Conservation (phyloP, 1,140 invertebrate genomes). For the Drosophila eugracilis region DNA sequence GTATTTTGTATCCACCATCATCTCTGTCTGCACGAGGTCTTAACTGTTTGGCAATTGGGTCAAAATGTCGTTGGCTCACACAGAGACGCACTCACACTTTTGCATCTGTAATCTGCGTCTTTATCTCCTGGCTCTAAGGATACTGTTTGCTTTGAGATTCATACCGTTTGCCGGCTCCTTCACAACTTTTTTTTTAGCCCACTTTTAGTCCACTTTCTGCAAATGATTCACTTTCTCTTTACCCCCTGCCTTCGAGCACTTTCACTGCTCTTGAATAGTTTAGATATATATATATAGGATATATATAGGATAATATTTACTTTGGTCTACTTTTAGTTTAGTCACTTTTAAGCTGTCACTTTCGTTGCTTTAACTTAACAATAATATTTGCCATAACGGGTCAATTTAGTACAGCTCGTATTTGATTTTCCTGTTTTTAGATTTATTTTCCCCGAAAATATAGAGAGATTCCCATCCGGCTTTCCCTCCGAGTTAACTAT, state of each 20-base stretch:
- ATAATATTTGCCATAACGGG: no score
- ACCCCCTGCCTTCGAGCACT: neutral
- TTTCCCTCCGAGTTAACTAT: constrained; percentile 5
- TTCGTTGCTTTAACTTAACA: no score
- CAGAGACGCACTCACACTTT: neutral
- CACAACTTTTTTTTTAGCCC: no score
- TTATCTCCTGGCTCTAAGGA: constrained; percentile 4
- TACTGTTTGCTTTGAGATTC: constrained; percentile 11
- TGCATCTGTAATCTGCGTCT: constrained; percentile 8
- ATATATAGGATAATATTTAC: no score
- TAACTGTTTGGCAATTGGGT: constrained; percentile 12
- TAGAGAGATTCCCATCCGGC: neutral
- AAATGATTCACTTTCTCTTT: neutral
- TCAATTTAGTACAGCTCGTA: no score
- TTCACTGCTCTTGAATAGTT: neutral
- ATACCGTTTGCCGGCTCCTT: constrained; percentile 7
- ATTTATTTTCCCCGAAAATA: neutral
- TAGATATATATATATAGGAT: no score
- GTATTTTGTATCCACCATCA: neutral
- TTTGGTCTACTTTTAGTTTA: no score
- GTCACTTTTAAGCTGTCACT: no score
- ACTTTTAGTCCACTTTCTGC: constrained; percentile 8
- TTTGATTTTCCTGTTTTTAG: neutral
- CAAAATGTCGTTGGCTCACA: constrained; percentile 8
- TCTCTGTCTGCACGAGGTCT: neutral